These are phyloP conservation scores for Elymnias hypermnestra DNA, from an alignment of 1,140 invertebrate species.

Conservation along the genomic window DNA sequence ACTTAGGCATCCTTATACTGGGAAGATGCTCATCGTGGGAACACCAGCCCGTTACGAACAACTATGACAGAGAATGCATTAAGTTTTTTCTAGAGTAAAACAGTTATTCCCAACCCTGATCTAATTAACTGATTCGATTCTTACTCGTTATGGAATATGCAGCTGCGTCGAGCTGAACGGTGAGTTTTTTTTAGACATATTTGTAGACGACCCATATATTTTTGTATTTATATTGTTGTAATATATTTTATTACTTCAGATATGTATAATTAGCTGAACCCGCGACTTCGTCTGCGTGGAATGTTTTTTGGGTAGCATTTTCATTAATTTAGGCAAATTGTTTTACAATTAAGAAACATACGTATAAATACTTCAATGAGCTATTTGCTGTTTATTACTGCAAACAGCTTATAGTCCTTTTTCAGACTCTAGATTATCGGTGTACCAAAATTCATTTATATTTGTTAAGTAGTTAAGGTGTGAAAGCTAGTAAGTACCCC, in stretches of 20 bases:
- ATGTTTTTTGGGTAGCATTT: too few relatives aligned
- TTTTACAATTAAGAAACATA: too few relatives aligned
- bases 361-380: too few relatives aligned
- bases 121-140: slow-evolving; percentile 23
- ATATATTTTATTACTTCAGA: neutral
- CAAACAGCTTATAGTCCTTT: too few relatives aligned
- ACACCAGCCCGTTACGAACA: slow-evolving; percentile 16
- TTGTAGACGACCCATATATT: neutral
- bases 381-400: too few relatives aligned
- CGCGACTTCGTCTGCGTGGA: too few relatives aligned
- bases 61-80: slow-evolving; percentile 8
- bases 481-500: too few relatives aligned
- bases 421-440: too few relatives aligned
- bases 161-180: slow-evolving; percentile 12
- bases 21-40: slow-evolving; percentile 24
- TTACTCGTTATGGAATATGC: slow-evolving; percentile 20
- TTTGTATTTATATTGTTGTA: neutral
- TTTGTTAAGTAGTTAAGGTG: too few relatives aligned
- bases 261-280: too few relatives aligned
- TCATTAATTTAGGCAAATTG: too few relatives aligned
- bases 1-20: slow-evolving; percentile 19
- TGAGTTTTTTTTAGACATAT: slow-evolving; percentile 9
- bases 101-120: slow-evolving; percentile 24
- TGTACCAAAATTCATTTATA: too few relatives aligned
- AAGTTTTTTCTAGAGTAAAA: slow-evolving; percentile 10